phyloP scores from a whole-genome alignment of 2,888 invertebrate genomes.

The Caenorhabditis angaria region DNA sequence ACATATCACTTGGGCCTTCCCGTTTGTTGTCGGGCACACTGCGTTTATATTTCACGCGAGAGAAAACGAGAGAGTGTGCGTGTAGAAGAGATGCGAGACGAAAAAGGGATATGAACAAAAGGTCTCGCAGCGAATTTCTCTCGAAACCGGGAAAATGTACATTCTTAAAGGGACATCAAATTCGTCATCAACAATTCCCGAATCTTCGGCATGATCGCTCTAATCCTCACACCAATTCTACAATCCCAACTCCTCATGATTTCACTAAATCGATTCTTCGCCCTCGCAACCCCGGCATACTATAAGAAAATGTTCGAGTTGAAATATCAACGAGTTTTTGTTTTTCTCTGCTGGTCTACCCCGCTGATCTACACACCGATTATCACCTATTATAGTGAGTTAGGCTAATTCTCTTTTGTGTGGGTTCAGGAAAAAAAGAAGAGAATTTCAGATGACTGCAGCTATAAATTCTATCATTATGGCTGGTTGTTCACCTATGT shows the following conservation, averaged over 20 bases:
- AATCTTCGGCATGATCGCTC: conserved; percentile 11
- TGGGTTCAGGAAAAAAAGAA: background rate
- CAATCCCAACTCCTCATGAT: conserved; percentile 16
- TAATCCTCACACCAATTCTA: conserved; percentile 14
- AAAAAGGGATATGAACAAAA: background rate
- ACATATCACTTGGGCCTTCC: too few relatives aligned
- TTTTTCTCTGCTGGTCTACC: background rate
- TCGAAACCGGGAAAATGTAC: background rate
- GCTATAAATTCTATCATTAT: background rate
- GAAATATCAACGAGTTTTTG: background rate
- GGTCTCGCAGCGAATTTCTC: background rate
- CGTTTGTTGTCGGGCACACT: too few relatives aligned
- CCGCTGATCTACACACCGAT: background rate
- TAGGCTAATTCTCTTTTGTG: background rate
- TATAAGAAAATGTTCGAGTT: background rate
- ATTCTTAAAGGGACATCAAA: background rate
- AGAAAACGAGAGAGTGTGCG: too few relatives aligned
- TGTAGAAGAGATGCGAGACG: too few relatives aligned
- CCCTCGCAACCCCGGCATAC: background rate
- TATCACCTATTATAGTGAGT: background rate
- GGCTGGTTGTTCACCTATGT: background rate
- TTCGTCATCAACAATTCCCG: background rate
- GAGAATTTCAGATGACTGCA: background rate
- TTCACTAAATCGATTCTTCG: conserved; percentile 19
- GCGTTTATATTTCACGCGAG: too few relatives aligned